phyloP scores from a whole-genome alignment of 1,140 invertebrate genomes.

The Pseudomyrmex concolor region DNA sequence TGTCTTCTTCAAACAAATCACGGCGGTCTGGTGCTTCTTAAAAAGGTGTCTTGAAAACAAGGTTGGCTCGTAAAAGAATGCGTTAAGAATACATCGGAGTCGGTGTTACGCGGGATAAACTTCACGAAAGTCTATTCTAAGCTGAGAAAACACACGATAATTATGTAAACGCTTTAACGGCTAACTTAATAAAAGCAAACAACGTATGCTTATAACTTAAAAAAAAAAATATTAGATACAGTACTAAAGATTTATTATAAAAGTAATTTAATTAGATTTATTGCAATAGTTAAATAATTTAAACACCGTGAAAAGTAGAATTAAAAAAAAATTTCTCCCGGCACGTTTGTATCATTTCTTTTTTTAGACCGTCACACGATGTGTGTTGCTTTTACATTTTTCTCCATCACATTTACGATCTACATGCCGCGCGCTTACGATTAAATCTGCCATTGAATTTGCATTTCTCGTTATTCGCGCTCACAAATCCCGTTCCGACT shows the following conservation, averaged over 20 bases:
- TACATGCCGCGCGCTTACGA: neutral
- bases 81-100: slow-evolving; percentile 17
- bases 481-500: neutral
- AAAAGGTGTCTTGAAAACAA: slow-evolving; percentile 24
- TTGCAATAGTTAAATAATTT: too few species aligned
- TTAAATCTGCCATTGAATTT: slow-evolving; percentile 15
- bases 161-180: slow-evolving; percentile 11
- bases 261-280: too few species aligned
- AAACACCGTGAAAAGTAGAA: too few species aligned
- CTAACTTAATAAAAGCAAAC: slow-evolving; percentile 7
- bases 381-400: too few species aligned
- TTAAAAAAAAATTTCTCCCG: too few species aligned
- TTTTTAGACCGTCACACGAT: too few species aligned
- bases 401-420: too few species aligned
- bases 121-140: slow-evolving; percentile 7
- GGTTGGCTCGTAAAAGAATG: slow-evolving; percentile 15
- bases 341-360: too few species aligned
- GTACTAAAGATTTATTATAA: too few species aligned
- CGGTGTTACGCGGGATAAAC: neutral
- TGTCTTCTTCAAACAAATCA: slow-evolving; percentile 56
- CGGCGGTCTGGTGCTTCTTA: neutral
- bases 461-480: slow-evolving; percentile 23
- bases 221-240: too few species aligned
- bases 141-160: neutral
- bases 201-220: too few species aligned